Conservation (phyloP, 1,140 invertebrate genomes). For the Drosophila pseudoananassae region DNA sequence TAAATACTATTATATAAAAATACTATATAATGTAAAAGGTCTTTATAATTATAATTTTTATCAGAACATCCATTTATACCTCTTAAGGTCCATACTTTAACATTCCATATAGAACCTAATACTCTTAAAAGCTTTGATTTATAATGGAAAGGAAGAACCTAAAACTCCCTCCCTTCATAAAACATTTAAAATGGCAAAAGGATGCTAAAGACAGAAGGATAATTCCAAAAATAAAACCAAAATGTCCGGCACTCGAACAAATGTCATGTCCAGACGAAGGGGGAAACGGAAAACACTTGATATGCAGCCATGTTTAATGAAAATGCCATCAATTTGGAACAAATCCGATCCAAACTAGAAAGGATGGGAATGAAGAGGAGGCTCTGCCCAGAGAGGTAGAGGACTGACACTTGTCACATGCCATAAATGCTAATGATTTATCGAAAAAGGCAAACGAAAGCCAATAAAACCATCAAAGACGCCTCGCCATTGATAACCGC, state of each 20-base stretch:
- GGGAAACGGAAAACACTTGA: slow-evolving; percentile 40
- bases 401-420: slow-evolving; percentile 33
- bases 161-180: background rate
- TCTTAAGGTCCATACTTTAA: no score
- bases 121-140: no score
- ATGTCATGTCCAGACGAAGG: background rate
- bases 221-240: background rate
- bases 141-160: no score
- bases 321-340: slow-evolving; percentile 35
- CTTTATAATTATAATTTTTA: no score
- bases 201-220: background rate
- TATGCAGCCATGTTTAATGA: slow-evolving; percentile 33
- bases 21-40: no score
- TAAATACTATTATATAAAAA: no score
- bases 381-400: background rate
- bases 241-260: background rate
- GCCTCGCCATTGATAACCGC: slow-evolving; percentile 59
- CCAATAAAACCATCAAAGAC: slow-evolving; percentile 76
- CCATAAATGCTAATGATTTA: slow-evolving; percentile 58
- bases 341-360: slow-evolving; percentile 19
- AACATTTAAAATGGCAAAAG: slow-evolving; percentile 3
- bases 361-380: background rate
- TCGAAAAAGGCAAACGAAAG: slow-evolving; percentile 43
- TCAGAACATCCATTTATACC: no score
- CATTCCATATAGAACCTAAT: no score